Evolutionary conservation across 2,797 vertebrate genomes (phyloP).

Genomic region (Epinephelus awoara): DNA sequence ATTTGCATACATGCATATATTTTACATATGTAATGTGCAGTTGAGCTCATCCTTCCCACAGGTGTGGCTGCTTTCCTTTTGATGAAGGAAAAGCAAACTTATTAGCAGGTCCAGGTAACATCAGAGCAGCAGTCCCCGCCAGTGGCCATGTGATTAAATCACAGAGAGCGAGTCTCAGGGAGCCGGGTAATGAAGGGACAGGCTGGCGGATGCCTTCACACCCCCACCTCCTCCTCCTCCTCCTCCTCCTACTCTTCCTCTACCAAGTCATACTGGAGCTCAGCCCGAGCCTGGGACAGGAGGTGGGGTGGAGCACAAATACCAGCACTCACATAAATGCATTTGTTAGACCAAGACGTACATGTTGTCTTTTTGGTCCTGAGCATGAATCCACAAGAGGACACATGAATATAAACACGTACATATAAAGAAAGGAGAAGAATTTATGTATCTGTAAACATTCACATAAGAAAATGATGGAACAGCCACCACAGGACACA

Average conservation of each 20-base stretch:
- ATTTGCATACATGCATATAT: constrained; percentile 34
- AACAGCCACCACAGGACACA: constrained; percentile 49
- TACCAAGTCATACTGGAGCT: constrained; percentile 62
- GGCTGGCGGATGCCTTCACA: constrained; percentile 56
- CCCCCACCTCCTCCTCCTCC: constrained; percentile 6
- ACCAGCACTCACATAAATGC: constrained; percentile 31
- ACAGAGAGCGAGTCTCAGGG: constrained; percentile 56
- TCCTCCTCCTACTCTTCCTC: constrained; percentile 48
- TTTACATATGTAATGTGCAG: constrained; percentile 41
- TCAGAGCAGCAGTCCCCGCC: constrained; percentile 65
- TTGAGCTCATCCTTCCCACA: constrained; percentile 53
- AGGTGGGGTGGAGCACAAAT: constrained; percentile 69
- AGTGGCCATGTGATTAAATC: constrained; percentile 73
- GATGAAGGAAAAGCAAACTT: constrained; percentile 74
- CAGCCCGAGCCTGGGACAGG: constrained; percentile 65
- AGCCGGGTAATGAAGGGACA: constrained; percentile 70
- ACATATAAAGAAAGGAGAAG: constrained; percentile 11
- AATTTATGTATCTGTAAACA: constrained; percentile 19
- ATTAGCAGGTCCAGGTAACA: constrained; percentile 75
- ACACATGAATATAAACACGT: not conserved
- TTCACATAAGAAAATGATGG: constrained; percentile 29
- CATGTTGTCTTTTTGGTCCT: constrained; percentile 6
- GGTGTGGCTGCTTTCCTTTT: constrained; percentile 72
- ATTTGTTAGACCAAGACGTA: constrained; percentile 23
- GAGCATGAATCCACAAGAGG: not conserved